Conservation (phyloP, 2,888 invertebrate genomes). For the Acanthosepion lycidas region DNA sequence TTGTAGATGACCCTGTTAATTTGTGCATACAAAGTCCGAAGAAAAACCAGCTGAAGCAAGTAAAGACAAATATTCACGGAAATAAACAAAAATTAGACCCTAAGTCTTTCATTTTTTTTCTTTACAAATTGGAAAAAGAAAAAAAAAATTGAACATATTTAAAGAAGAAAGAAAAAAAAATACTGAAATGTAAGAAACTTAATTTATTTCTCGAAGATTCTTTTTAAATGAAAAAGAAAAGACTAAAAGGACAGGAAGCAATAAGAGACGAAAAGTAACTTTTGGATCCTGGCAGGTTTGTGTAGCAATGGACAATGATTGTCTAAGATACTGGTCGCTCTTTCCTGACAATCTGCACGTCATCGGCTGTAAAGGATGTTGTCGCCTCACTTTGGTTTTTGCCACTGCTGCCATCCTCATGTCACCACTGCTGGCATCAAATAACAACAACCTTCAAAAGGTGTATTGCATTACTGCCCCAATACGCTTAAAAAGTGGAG, state of each 20-base stretch:
- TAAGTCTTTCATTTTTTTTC: constrained; percentile 10
- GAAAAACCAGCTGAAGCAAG: constrained; percentile 34
- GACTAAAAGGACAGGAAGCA: background rate
- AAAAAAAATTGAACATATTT: background rate
- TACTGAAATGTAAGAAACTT: background rate
- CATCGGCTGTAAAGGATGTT: background rate
- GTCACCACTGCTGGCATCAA: background rate
- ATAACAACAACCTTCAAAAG: background rate
- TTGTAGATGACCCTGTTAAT: constrained; percentile 34
- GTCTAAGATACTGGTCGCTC: background rate
- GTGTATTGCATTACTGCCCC: background rate
- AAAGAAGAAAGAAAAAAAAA: background rate
- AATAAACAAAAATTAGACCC: constrained; percentile 18
- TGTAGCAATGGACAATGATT: background rate
- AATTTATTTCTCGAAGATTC: background rate
- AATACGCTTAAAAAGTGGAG: background rate
- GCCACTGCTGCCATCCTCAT: background rate
- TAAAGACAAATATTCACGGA: background rate
- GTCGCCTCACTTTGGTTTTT: background rate
- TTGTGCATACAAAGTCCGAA: constrained; percentile 44
- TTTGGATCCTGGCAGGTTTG: constrained; percentile 21
- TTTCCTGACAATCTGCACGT: background rate
- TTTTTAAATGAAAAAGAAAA: background rate
- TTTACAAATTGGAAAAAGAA: constrained; percentile 33
- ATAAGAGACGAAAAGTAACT: background rate